Conservation (phyloP, 2,797 vertebrate species). For the Acrossocheilus fasciatus region DNA sequence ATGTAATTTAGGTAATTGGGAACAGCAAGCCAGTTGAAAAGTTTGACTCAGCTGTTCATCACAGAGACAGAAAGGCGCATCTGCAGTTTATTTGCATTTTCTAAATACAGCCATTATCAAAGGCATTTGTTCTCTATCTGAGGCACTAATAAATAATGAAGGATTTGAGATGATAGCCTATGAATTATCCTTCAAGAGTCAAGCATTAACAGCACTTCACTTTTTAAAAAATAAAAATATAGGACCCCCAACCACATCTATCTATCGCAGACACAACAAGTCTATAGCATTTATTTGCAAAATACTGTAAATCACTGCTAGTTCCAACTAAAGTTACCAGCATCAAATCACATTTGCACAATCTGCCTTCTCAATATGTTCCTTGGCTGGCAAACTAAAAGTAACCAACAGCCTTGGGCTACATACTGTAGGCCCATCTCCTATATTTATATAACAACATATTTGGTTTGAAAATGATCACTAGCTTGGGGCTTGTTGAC, state of each 20-base stretch:
- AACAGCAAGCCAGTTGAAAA: constrained; percentile 19
- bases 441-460: constrained; percentile 29
- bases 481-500: constrained; percentile 17
- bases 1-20: constrained; percentile 24
- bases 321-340: neutral
- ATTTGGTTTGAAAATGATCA: constrained; percentile 33
- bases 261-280: neutral
- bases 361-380: neutral
- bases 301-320: neutral
- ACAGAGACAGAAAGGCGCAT: neutral
- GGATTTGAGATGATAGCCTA: neutral
- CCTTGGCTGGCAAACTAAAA: constrained; percentile 2
- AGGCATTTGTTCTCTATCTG: neutral
- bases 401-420: constrained; percentile 20
- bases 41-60: constrained; percentile 10
- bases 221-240: neutral
- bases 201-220: neutral
- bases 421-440: neutral
- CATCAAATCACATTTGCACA: neutral
- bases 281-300: neutral
- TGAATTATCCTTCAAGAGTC: neutral
- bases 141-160: neutral
- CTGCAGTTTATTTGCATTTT: neutral
- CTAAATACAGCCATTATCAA: neutral
- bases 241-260: neutral